Evolutionary conservation across 2,113 vertebrate genomes (phyloP), one percentile per base, ranked within the genome.

Genomic region (Chloebia gouldiae): DNA sequence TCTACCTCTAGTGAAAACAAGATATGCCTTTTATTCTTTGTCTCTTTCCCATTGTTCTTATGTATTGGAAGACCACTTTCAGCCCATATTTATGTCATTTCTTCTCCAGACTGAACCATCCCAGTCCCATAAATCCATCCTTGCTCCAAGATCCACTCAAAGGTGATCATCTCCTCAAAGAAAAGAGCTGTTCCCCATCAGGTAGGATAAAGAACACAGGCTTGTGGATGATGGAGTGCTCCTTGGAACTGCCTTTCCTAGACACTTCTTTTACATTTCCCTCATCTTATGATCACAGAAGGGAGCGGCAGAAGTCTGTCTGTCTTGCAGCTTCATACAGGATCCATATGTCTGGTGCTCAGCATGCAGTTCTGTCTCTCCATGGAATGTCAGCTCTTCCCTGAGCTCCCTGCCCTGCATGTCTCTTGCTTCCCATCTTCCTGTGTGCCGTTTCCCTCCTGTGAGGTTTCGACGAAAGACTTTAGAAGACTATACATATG

Each of bases 291-390:
- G 50, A 94, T 85, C 61, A 79, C 61, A 49, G 64, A 89, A 71
- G 86, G 76, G 86, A 76, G 63, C 72, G 88, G 73, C 78, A 64
- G 37, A 89, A 93, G 85, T 91, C 56, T 81, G 54, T 83, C 88
- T 94, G 95, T 94, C 92, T 81, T 60, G 76, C 63, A 90, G 81
- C 30, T 59, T 76, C 93, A 81, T 78, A 85, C 59, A 75, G 85
- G 54, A 81, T 92, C 88, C 86, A 84, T 91, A 91, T 94, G 96
- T 92, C 81, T 94, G 9, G 69, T 20, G 27, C 80, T 85, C 82
- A 2, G 57, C 72, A 35, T 33, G 80, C 69, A 90, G 53, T 69
- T 92, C 88, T 73, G 61, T 81, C 56, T 65, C 57, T 65, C 65
- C 81, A 87, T 93, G 2, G 61, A 88, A 93, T 53, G 82, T 81